These are phyloP conservation scores for Hemiprocne comata DNA, from an alignment of 2,113 vertebrate species.

Conservation along the genomic window DNA sequence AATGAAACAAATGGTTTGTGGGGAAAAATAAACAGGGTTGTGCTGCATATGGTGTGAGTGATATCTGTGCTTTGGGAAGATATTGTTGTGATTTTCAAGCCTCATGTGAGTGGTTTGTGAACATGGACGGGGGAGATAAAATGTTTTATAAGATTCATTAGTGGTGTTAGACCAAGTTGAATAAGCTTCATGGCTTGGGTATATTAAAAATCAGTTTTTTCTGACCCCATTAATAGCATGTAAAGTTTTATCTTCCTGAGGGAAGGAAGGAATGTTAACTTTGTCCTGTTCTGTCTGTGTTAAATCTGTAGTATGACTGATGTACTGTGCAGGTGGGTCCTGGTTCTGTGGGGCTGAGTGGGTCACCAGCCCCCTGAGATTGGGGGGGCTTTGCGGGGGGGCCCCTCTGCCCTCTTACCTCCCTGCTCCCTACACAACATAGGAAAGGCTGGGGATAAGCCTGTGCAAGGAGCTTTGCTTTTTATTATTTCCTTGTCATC, in stretches of 20 bases:
- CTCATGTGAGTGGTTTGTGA: slow-evolving; percentile 85
- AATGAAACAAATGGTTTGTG: slow-evolving; percentile 91
- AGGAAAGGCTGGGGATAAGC: not conserved
- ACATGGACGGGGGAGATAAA: slow-evolving; percentile 83
- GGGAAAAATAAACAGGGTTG: slow-evolving; percentile 80
- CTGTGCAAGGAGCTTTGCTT: not conserved
- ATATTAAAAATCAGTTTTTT: slow-evolving; percentile 70
- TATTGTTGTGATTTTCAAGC: slow-evolving; percentile 87
- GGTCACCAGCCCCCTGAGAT: not conserved
- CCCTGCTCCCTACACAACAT: not conserved
- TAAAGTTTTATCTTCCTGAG: slow-evolving; percentile 43
- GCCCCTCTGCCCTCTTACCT: not conserved
- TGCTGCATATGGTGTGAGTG: slow-evolving; percentile 77
- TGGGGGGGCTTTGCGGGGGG: fast-evolving
- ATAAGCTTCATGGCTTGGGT: slow-evolving; percentile 62
- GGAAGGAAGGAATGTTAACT: slow-evolving; percentile 28
- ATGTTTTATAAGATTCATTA: slow-evolving; percentile 92
- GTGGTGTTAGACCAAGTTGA: slow-evolving; percentile 86
- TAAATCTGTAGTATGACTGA: not conserved
- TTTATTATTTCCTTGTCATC: not conserved
- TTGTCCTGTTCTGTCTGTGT: not conserved
- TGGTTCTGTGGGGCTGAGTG: not conserved
- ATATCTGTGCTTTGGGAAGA: slow-evolving; percentile 82
- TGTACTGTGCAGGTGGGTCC: not conserved
- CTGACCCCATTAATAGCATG: slow-evolving; percentile 55